A percentile compares a stretch with the other conserved stretches of the same genome.
These are phyloP conservation scores for Phaenicophaeus curvirostris DNA, from an alignment of 2,797 vertebrate genomes.

Conservation along the genomic window DNA sequence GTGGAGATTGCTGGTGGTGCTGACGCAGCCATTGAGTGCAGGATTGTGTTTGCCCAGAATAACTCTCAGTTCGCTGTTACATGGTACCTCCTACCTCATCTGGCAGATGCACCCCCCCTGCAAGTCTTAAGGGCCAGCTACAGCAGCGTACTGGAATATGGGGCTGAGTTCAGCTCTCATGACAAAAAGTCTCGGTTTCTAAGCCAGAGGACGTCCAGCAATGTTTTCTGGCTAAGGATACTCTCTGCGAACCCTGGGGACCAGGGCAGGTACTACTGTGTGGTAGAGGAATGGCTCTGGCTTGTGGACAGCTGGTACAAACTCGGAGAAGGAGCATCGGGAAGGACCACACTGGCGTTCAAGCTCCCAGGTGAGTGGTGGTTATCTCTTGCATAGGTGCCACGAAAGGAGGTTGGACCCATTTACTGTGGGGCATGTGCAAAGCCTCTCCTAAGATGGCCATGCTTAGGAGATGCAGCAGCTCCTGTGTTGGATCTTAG, in stretches of 20 bases:
- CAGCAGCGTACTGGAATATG: conserved; percentile 59
- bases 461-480: neutral
- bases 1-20: conserved; percentile 37
- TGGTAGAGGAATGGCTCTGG: conserved; percentile 82
- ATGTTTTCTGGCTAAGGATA: conserved; percentile 78
- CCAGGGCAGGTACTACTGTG: conserved; percentile 81
- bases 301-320: conserved; percentile 75
- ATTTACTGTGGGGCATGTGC: neutral
- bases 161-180: conserved; percentile 37
- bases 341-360: conserved; percentile 72
- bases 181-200: conserved; percentile 61
- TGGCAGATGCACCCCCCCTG: neutral
- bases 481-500: conserved; percentile 8
- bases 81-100: conserved; percentile 76
- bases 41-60: conserved; percentile 39
- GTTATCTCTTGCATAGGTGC: neutral
- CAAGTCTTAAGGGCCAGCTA: conserved; percentile 65
- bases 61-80: conserved; percentile 75
- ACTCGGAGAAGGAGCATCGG: conserved; percentile 73
- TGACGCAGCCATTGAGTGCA: conserved; percentile 78
- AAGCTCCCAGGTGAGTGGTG: conserved; percentile 72
- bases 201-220: conserved; percentile 59
- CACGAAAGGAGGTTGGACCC: neutral
- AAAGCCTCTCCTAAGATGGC: neutral
- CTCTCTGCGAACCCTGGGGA: conserved; percentile 65